Evolutionary conservation across 2,797 vertebrate species (phyloP), one percentile per base, ranked within the genome.

Genomic region (Lepus oiostolus): DNA sequence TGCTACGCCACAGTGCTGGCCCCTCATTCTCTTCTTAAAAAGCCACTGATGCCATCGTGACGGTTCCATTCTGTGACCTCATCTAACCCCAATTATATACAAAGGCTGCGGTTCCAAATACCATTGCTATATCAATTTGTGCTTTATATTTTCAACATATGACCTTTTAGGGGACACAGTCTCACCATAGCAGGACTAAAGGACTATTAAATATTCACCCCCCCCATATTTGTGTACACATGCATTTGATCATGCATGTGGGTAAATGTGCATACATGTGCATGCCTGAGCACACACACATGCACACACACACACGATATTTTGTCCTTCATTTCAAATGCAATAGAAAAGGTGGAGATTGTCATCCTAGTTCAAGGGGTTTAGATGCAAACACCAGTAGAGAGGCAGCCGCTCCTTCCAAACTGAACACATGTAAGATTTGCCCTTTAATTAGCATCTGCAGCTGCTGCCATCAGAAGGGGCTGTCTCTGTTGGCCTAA

Each of bases 371-470:
- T 75, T 32, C 82, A 90, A 65, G 77, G 85, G 52, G 75, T 90
- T 28, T 82, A 54, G 94, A 88, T 32, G 13, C 19, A 75, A 77
- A 90, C 54, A 83, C 83, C 95, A 87, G 21, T 83, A 86, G 94
- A 71, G 83, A 88, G 70, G 85, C 93, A 52, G 84, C 54, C 0
- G 2, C 54, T 65, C 65, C 84, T 96, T 95, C 87, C 86, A 85
- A 81, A 74, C 63, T 0, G 5, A 94, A 82, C 93, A 77, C 76
- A 38, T 96, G 96, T 95, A 95, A 92, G 90, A 96, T 74, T 83
- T 94, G 90, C 96, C 96, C 96, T 97, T 97, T 93, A 96, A 97
- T 97, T 97, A 96, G 90, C 86, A 72, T 94, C 80, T 96, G 90
- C 95, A 96, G 96, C 96, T 96, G 96, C 88, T 77, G 71, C 93